phyloP scores from a whole-genome alignment of 2,113 vertebrate species.

The Ictalurus furcatus region DNA sequence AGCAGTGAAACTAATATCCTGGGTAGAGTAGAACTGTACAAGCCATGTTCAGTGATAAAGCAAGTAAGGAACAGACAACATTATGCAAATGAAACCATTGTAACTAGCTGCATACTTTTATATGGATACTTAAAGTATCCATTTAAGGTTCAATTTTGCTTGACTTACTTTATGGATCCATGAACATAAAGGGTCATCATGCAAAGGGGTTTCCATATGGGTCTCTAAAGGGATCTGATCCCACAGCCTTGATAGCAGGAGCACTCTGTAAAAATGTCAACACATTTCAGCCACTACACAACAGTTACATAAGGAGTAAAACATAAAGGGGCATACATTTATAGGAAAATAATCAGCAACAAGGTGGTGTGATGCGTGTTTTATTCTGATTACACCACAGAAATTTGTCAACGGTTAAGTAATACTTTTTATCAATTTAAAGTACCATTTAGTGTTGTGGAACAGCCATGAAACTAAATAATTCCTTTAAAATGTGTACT shows the following conservation, averaged over 20 bases:
- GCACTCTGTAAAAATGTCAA: conserved; percentile 34
- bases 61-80: background rate
- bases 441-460: background rate
- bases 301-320: background rate
- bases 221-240: conserved; percentile 47
- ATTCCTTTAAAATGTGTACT: background rate
- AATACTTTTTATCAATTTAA: background rate
- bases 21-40: background rate
- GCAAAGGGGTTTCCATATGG: conserved; percentile 58
- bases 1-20: background rate
- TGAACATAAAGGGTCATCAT: conserved; percentile 34
- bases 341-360: background rate
- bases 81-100: background rate
- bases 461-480: background rate
- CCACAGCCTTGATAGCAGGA: conserved; percentile 47
- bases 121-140: background rate
- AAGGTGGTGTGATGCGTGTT: background rate
- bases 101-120: conserved; percentile 9
- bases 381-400: background rate
- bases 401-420: background rate
- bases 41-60: background rate
- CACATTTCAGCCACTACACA: background rate
- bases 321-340: background rate
- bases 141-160: background rate
- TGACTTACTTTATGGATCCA: conserved; percentile 29